phyloP scores from a whole-genome alignment of 2,113 vertebrate genomes.

The Balaeniceps rex region DNA sequence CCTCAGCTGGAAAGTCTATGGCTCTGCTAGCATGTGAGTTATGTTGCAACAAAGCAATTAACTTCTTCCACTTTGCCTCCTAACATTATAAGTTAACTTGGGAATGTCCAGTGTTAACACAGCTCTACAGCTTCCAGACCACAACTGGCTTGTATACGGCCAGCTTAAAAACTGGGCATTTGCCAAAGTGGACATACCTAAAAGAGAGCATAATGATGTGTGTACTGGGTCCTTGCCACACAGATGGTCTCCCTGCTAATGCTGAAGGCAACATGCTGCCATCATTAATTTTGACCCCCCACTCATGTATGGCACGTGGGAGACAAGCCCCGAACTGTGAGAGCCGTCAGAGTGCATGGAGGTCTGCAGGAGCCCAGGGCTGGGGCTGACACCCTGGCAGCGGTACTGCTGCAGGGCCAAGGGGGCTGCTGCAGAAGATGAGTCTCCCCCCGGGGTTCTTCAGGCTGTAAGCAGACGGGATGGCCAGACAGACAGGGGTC shows the following conservation, averaged over 20 bases:
- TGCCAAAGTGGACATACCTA: background rate
- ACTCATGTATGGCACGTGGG: fast-evolving
- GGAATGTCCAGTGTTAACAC: background rate
- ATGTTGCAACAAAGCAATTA: background rate
- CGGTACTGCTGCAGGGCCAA: background rate
- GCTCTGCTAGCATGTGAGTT: background rate
- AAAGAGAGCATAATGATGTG: background rate
- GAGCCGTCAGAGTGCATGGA: fast-evolving
- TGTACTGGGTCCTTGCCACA: background rate
- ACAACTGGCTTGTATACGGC: background rate
- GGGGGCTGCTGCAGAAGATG: background rate
- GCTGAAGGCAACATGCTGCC: background rate
- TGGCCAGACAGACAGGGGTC: background rate
- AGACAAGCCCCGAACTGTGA: fast-evolving
- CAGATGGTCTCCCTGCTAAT: background rate
- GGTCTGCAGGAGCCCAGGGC: background rate
- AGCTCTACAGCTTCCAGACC: background rate
- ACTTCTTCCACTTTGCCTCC: background rate
- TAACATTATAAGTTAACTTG: background rate
- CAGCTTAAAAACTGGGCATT: background rate
- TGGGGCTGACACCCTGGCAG: background rate
- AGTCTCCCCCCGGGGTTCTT: background rate
- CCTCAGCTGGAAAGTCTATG: background rate
- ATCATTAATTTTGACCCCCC: background rate
- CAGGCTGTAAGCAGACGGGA: background rate